Evolutionary conservation across 2,888 invertebrate genomes (phyloP).

Genomic region (Amblyjoppa proteus): DNA sequence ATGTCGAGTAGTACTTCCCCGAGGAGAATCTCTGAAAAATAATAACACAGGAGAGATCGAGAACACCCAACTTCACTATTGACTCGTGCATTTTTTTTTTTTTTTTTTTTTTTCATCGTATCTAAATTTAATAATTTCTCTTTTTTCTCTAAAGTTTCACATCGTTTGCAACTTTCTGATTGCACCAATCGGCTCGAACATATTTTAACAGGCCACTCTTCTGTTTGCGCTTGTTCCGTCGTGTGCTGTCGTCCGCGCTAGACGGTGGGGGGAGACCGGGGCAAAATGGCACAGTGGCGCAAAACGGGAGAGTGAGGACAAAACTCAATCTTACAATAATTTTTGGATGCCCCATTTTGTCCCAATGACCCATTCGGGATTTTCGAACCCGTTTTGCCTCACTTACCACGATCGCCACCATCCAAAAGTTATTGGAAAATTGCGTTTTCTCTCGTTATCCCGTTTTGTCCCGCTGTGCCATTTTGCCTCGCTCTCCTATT

Average conservation of each 20-base stretch:
- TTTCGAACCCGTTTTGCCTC: too few species aligned
- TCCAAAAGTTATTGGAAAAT: too few species aligned
- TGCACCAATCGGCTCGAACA: not conserved
- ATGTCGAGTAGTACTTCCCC: constrained; percentile 92
- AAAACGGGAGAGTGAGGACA: too few species aligned
- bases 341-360: too few species aligned
- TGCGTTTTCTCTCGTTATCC: too few species aligned
- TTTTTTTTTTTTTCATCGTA: not conserved
- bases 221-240: not conserved
- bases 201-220: not conserved
- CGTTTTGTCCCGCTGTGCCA: too few species aligned
- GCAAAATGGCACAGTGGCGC: too few species aligned
- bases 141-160: not conserved
- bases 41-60: constrained; percentile 65
- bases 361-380: too few species aligned
- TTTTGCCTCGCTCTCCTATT: not conserved
- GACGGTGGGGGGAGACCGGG: not conserved
- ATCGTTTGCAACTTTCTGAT: not conserved
- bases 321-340: too few species aligned
- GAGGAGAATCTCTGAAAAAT: constrained; percentile 91
- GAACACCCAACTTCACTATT: constrained; percentile 48
- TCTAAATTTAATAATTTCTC: not conserved
- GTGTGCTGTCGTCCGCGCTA: not conserved
- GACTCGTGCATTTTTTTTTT: not conserved
- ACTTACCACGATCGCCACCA: too few species aligned